A percentile compares a stretch with the other conserved stretches of the same genome.
Conservation (phyloP, 1,140 invertebrate genomes). For the Halictus rubicundus region DNA sequence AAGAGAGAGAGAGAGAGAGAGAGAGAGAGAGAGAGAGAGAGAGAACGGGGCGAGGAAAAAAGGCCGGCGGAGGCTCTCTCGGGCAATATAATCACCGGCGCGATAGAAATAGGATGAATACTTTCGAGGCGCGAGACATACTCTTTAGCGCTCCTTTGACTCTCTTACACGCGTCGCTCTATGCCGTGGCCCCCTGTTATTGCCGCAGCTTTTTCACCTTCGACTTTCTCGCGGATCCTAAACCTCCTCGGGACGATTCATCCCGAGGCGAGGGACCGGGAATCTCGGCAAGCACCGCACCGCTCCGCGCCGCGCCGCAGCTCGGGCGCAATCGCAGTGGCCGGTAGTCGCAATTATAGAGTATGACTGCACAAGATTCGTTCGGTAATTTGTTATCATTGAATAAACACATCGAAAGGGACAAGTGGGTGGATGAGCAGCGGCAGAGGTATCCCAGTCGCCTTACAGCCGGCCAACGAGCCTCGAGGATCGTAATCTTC, state of each 20-base stretch:
- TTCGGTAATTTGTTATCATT: slow-evolving; percentile 77
- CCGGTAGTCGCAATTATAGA: slow-evolving; percentile 76
- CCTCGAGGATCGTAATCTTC: slow-evolving; percentile 45
- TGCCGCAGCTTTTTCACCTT: slow-evolving; percentile 56
- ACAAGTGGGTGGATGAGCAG: slow-evolving; percentile 44
- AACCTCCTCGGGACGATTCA: slow-evolving; percentile 56
- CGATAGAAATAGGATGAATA: slow-evolving; percentile 62
- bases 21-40: too few relatives aligned
- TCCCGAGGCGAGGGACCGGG: slow-evolving; percentile 3
- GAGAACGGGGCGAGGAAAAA: slow-evolving; percentile 10
- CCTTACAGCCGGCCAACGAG: not conserved
- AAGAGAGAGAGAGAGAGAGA: too few relatives aligned
- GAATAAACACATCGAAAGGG: slow-evolving; percentile 71
- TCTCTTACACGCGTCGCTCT: slow-evolving; percentile 45
- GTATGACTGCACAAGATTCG: slow-evolving; percentile 78
- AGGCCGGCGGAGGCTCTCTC: slow-evolving; percentile 30
- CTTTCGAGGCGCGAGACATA: slow-evolving; percentile 28
- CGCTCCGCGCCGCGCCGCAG: not conserved
- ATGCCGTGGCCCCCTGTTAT: slow-evolving; percentile 30
- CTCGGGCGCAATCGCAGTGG: slow-evolving; percentile 62
- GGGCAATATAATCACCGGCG: slow-evolving; percentile 45
- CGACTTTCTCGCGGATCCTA: slow-evolving; percentile 62
- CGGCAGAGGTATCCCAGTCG: not conserved
- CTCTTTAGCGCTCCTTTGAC: slow-evolving; percentile 40
- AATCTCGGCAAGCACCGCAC: not conserved